These are phyloP conservation scores for Stigmatopora argus DNA, from an alignment of 2,113 vertebrate genomes.

Conservation along the genomic window DNA sequence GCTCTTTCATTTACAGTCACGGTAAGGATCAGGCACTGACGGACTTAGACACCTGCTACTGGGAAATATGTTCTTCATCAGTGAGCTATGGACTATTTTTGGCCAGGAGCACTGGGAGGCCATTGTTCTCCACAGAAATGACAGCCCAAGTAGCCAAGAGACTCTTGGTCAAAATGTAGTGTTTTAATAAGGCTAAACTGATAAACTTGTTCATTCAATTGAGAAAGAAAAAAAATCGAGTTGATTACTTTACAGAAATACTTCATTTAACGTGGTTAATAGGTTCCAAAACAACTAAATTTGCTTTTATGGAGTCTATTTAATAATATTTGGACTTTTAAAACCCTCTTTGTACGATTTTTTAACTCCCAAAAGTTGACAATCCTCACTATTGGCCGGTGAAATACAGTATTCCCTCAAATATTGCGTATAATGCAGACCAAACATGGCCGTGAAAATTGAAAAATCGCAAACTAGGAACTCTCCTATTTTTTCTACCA, in stretches of 20 bases:
- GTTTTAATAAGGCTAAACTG: conserved; percentile 67
- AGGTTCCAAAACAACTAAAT: too few relatives aligned
- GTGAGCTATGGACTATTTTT: conserved; percentile 66
- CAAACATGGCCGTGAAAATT: too few relatives aligned
- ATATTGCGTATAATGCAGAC: too few relatives aligned
- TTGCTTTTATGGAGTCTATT: too few relatives aligned
- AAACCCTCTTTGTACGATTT: too few relatives aligned
- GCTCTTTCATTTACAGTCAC: conserved; percentile 67
- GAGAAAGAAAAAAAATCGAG: conserved; percentile 26
- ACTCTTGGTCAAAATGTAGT: conserved; percentile 62
- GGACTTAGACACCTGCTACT: conserved; percentile 75
- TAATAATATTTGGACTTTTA: too few relatives aligned
- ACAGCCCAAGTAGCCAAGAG: conserved; percentile 72
- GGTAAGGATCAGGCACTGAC: conserved; percentile 69
- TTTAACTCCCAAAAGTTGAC: too few relatives aligned
- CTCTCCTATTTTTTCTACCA: too few relatives aligned
- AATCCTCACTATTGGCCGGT: too few relatives aligned
- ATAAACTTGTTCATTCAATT: conserved; percentile 41
- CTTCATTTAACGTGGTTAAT: too few relatives aligned
- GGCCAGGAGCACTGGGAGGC: conserved; percentile 68
- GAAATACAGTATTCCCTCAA: too few relatives aligned
- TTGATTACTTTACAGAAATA: neutral
- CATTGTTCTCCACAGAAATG: conserved; percentile 67
- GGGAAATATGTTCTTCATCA: conserved; percentile 76
- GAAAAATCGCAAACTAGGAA: too few relatives aligned